Evolutionary conservation across 2,113 vertebrate species (phyloP), one percentile per base, ranked within the genome.

Genomic region (Dolichotis patagonum): DNA sequence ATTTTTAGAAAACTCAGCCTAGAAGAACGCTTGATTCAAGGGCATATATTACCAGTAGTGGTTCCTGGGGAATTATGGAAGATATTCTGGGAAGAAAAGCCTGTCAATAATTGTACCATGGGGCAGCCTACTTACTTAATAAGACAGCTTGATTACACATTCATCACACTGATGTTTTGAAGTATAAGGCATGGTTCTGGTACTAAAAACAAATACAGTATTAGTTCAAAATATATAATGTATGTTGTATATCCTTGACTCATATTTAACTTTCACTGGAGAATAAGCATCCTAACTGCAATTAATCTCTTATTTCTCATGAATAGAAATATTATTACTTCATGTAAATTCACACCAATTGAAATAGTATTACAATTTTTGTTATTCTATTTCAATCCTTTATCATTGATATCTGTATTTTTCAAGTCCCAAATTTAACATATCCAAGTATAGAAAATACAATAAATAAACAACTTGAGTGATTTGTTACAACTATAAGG

Each of bases 361-460:
- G n/a, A 96, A 92, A 35, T 46, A 49, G 60, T 54, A 90, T 2
- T 52, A 90, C 56, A 90, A 85, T 62, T 71, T 49, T 86, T 89
- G 24, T 84, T 95, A 94, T 89, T 94, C 69, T 94, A 89, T 81
- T 88, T 95, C 46, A 77, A 52, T 56, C 81, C 12, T 96, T 85
- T 87, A 88, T 90, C 90, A 92, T 20, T 92, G 69, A 82, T 75
- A 78, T 14, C 35, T 41, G 26, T n/a, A 95, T 75, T 85, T 94
- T 94, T 80, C 49, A 88, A 95, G 71, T 46, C 8, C 7, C 56
- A 69, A 96, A 77, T 63, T 91, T 78, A 69, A 85, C 60, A 95
- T 77, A 93, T 56, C 12, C 78, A 96, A 97, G 92, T 38, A 90
- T n/a, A 96, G 81, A 96, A 97, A 96, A 94, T 93, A 94, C 88